Evolutionary conservation across 1,140 invertebrate species (phyloP).

Genomic region (Eupristina koningsbergeri): DNA sequence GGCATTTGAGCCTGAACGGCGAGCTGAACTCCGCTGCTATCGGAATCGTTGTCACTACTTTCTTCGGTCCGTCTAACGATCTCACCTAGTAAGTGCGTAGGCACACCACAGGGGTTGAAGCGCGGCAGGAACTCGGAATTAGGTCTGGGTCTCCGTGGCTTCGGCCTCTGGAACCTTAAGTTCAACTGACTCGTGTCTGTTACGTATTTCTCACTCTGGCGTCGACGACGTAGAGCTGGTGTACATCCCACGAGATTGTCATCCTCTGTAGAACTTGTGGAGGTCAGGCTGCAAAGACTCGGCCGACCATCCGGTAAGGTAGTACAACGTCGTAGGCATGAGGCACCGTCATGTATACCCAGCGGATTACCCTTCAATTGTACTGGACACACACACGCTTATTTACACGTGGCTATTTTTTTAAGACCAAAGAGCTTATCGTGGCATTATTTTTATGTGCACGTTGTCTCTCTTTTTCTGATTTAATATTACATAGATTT

Average conservation of each 20-base stretch:
- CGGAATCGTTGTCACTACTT: constrained; percentile 73
- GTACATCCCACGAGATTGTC: constrained; percentile 74
- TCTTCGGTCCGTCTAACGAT: constrained; percentile 66
- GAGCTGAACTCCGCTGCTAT: constrained; percentile 65
- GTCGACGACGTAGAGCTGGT: constrained; percentile 80
- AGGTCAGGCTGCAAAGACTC: constrained; percentile 63
- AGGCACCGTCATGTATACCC: constrained; percentile 52
- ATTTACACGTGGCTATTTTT: background rate
- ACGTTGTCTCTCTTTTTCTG: background rate
- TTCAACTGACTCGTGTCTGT: constrained; percentile 82
- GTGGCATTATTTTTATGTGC: background rate
- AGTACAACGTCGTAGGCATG: constrained; percentile 64
- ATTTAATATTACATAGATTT: background rate
- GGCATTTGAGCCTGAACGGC: constrained; percentile 45
- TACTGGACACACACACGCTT: background rate
- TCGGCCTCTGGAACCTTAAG: constrained; percentile 81
- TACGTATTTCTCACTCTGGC: constrained; percentile 82
- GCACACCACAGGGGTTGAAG: constrained; percentile 69
- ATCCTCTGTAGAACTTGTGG: constrained; percentile 69
- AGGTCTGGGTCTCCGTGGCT: constrained; percentile 69
- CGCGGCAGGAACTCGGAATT: constrained; percentile 63
- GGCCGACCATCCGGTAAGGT: constrained; percentile 69
- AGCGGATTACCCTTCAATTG: constrained; percentile 61
- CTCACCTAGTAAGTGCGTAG: constrained; percentile 72
- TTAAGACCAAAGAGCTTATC: background rate